These are phyloP conservation scores for Bettongia penicillata DNA, from an alignment of 2,113 vertebrate species.

Conservation along the genomic window DNA sequence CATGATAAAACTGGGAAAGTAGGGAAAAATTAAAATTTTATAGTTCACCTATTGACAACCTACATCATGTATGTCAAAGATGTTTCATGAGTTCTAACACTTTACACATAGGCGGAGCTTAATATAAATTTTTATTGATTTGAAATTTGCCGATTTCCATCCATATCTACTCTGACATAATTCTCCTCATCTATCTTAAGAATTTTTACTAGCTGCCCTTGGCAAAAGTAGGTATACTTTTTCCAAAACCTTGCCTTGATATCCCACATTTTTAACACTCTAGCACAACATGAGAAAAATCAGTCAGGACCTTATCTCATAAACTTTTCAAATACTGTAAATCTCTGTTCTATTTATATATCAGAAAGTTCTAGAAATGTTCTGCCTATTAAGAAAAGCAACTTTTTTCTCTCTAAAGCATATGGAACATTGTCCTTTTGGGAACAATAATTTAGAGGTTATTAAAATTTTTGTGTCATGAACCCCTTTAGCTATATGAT, in stretches of 20 bases:
- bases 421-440: background rate
- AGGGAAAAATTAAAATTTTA: background rate
- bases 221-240: background rate
- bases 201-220: background rate
- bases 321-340: background rate
- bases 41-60: constrained; percentile 32
- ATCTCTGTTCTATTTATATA: background rate
- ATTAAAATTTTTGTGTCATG: background rate
- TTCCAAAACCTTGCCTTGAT: background rate
- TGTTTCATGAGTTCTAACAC: background rate
- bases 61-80: constrained; percentile 4
- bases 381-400: constrained; percentile 9
- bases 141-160: background rate
- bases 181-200: background rate
- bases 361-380: background rate
- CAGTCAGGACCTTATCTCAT: background rate
- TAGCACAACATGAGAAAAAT: background rate
- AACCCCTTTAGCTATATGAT: background rate
- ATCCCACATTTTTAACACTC: background rate
- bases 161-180: background rate
- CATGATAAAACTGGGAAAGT: constrained; percentile 4
- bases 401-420: background rate
- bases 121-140: too few species aligned
- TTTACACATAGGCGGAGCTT: too few species aligned
- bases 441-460: background rate